Evolutionary conservation across 1,140 invertebrate genomes (phyloP).

Genomic region (Tetramorium parvispinum): DNA sequence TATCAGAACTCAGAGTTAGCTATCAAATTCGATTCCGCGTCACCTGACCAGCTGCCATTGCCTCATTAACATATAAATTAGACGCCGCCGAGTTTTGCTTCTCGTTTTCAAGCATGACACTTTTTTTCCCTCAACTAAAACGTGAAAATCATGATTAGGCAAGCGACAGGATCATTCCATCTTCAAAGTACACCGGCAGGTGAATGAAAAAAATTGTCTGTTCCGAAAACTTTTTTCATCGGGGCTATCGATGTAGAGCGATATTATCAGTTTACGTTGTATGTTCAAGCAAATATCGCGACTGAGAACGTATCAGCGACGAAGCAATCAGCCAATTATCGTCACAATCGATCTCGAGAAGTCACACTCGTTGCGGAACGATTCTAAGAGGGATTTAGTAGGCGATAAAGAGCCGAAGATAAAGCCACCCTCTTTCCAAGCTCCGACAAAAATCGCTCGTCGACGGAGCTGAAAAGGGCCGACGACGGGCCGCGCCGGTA

Average conservation of each 20-base stretch:
- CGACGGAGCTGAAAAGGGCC: conserved; percentile 30
- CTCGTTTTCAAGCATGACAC: neutral
- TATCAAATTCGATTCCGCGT: conserved; percentile 49
- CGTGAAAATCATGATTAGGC: conserved; percentile 27
- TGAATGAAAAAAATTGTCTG: neutral
- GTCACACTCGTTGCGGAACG: conserved; percentile 16
- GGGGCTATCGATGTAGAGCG: no score
- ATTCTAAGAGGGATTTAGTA: conserved; percentile 35
- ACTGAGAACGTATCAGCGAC: neutral
- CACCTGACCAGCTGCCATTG: conserved; percentile 45
- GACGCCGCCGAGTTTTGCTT: neutral
- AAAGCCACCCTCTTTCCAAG: conserved; percentile 49
- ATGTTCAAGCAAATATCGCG: neutral
- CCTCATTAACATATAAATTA: conserved; percentile 60
- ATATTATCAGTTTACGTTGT: no score
- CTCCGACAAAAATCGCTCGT: conserved; percentile 43
- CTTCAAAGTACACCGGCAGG: neutral
- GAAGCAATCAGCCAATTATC: conserved; percentile 40
- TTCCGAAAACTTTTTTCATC: neutral
- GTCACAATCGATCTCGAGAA: conserved; percentile 26
- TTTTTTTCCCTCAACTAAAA: conserved; percentile 21
- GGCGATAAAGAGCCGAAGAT: conserved; percentile 49
- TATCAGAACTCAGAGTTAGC: conserved; percentile 34
- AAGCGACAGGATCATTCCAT: neutral
- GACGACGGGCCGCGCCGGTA: conserved; percentile 56